Evolutionary conservation across 2,888 invertebrate genomes (phyloP).

Genomic region (Rhagium mordax): DNA sequence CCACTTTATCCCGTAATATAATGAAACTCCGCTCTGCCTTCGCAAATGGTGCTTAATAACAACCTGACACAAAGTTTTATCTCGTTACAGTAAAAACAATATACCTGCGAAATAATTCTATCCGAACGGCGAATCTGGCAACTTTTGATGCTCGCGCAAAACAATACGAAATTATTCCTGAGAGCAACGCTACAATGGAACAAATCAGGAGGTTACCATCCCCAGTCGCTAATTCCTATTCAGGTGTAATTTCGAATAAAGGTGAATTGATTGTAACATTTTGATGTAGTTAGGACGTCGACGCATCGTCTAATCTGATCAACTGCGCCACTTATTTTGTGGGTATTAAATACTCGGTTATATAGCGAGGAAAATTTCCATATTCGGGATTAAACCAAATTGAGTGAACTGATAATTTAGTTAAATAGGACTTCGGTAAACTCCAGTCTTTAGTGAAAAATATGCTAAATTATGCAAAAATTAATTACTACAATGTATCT

Average conservation of each 20-base stretch:
- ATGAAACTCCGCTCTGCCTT: neutral
- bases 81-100: neutral
- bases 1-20: neutral
- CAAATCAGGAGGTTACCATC: slow-evolving; percentile 4
- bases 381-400: neutral
- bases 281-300: neutral
- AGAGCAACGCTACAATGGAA: neutral
- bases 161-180: slow-evolving; percentile 3
- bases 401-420: neutral
- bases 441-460: too few species aligned
- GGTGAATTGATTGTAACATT: slow-evolving; percentile 17
- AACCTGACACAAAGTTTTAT: neutral
- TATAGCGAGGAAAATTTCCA: slow-evolving; percentile 3
- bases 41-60: neutral
- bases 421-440: too few species aligned
- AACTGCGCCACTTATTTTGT: slow-evolving; percentile 1
- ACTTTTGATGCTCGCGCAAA: slow-evolving; percentile 1
- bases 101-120: slow-evolving; percentile 1
- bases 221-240: slow-evolving; percentile 11
- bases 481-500: too few species aligned
- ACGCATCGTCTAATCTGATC: neutral
- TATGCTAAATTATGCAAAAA: too few species aligned
- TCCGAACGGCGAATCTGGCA: neutral
- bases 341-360: slow-evolving; percentile 8
- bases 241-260: slow-evolving; percentile 21